Evolutionary conservation across 2,113 vertebrate genomes (phyloP).

Genomic region (Trachemys scripta): DNA sequence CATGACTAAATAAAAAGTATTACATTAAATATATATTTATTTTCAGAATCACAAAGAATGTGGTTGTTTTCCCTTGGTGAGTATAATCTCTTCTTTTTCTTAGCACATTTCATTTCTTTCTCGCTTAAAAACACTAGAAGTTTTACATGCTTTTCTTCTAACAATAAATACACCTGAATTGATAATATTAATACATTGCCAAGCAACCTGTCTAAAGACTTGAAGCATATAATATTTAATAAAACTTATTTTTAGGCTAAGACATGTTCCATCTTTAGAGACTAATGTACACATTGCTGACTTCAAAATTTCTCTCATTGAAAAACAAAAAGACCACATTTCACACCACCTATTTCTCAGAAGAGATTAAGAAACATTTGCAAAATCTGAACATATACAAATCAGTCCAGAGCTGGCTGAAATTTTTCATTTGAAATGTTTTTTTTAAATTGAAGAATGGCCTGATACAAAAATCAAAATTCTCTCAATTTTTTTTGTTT

Average conservation of each 20-base stretch:
- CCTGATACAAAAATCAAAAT: neutral
- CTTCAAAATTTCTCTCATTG: neutral
- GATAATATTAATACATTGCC: neutral
- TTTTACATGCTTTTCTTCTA: no score
- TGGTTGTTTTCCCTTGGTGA: neutral
- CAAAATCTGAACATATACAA: neutral
- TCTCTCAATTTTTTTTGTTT: neutral
- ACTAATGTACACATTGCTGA: neutral
- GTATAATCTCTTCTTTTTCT: neutral
- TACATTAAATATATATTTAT: neutral
- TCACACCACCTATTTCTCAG: neutral
- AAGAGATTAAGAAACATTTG: neutral
- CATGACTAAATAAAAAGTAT: neutral
- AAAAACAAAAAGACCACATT: neutral
- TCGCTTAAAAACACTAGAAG: neutral
- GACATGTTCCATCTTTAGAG: neutral
- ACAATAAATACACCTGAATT: neutral
- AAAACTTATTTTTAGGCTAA: neutral
- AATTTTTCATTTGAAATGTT: neutral
- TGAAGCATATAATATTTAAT: neutral
- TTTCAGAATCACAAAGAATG: neutral
- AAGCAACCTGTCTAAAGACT: neutral
- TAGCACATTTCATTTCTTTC: neutral
- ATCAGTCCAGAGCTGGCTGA: neutral
- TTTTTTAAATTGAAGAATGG: neutral